Conservation (phyloP, 1,140 invertebrate genomes). For the Philotrypesis tridentata region DNA sequence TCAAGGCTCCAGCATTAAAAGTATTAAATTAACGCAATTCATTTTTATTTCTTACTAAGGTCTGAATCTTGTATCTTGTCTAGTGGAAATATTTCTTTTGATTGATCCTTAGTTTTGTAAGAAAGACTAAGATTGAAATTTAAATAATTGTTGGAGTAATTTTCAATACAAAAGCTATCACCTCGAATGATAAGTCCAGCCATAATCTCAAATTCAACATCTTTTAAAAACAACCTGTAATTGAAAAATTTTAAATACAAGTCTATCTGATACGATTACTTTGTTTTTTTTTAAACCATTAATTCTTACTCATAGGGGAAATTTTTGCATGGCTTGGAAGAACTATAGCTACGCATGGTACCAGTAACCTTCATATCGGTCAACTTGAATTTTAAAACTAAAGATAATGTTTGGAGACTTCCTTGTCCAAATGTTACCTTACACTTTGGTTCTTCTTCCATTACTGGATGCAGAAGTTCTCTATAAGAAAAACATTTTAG, state of each 20-base stretch:
- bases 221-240: conserved; percentile 44
- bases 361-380: conserved; percentile 45
- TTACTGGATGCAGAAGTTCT: conserved; percentile 43
- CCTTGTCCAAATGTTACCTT: conserved; percentile 45
- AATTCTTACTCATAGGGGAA: conserved; percentile 44
- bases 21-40: conserved; percentile 11
- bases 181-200: conserved; percentile 44
- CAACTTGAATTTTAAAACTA: conserved; percentile 46
- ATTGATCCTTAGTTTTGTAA: conserved; percentile 38
- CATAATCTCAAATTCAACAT: conserved; percentile 44
- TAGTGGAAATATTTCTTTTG: conserved; percentile 42
- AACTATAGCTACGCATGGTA: conserved; percentile 44
- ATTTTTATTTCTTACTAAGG: conserved; percentile 36
- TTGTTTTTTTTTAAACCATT: conserved; percentile 1
- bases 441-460: conserved; percentile 47
- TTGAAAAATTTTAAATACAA: conserved; percentile 31
- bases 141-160: conserved; percentile 41
- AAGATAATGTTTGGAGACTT: conserved; percentile 43
- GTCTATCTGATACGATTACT: not conserved
- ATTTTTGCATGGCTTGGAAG: conserved; percentile 45
- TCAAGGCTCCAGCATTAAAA: conserved; percentile 10
- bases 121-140: conserved; percentile 40
- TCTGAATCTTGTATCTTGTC: conserved; percentile 34
- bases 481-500: conserved; percentile 46
- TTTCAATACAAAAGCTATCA: conserved; percentile 47